phyloP scores from a whole-genome alignment of 2,797 vertebrate genomes.

The Sebastes wilsoni region DNA sequence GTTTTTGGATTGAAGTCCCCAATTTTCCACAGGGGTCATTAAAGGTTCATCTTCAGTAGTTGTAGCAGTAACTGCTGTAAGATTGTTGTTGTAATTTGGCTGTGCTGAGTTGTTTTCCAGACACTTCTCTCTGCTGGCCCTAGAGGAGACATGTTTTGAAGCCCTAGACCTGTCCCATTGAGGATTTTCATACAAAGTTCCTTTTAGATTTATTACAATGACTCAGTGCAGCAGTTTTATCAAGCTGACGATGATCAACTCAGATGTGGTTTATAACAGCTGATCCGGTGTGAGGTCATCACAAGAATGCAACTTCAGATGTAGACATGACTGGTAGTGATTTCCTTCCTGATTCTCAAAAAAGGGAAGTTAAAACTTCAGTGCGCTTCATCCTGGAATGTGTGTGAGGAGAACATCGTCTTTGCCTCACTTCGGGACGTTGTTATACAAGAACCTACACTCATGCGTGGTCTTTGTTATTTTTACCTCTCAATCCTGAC shows the following conservation, averaged over 20 bases:
- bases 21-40: slow-evolving; percentile 1
- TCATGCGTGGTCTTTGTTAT: slow-evolving; percentile 57
- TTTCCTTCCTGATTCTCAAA: slow-evolving; percentile 61
- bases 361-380: slow-evolving; percentile 41
- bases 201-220: no score
- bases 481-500: slow-evolving; percentile 57
- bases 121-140: not conserved
- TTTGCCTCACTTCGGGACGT: slow-evolving; percentile 32
- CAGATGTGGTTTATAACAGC: not conserved
- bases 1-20: not conserved
- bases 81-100: not conserved
- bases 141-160: no score
- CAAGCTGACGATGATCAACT: not conserved
- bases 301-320: not conserved
- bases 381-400: not conserved
- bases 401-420: slow-evolving; percentile 15
- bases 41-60: not conserved
- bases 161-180: no score
- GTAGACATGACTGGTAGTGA: not conserved
- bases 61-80: not conserved
- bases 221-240: no score
- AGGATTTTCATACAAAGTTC: no score
- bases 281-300: not conserved
- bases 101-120: not conserved
- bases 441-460: slow-evolving; percentile 57